Conservation (phyloP, 2,888 invertebrate genomes). For the Pristionchus exspectatus region DNA sequence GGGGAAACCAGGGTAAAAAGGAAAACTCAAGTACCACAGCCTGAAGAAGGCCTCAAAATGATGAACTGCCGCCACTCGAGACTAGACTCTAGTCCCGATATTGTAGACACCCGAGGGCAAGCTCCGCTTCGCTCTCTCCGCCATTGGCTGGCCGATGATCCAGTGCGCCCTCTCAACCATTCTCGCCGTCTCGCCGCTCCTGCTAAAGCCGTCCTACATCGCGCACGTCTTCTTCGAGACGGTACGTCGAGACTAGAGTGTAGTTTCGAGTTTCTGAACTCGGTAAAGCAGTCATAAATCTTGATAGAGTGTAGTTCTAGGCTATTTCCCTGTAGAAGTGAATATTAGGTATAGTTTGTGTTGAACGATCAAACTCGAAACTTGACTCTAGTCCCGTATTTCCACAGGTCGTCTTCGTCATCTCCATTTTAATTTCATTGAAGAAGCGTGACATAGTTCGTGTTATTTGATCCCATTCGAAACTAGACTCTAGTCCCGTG, state of each 20-base stretch:
- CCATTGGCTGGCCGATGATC: conserved; percentile 53
- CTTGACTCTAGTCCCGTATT: not conserved
- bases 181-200: conserved; percentile 51
- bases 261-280: not conserved
- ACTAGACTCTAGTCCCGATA: not conserved
- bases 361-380: not conserved
- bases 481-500: not conserved
- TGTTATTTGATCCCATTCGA: not conserved
- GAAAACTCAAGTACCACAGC: too few relatives aligned
- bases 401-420: not conserved
- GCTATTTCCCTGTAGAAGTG: too few relatives aligned
- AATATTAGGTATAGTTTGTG: too few relatives aligned
- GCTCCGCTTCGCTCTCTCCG: conserved; percentile 50
- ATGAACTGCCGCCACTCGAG: not conserved
- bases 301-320: too few relatives aligned
- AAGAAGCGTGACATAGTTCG: not conserved
- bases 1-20: too few relatives aligned
- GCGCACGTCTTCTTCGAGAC: conserved; percentile 50
- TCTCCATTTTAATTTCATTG: not conserved
- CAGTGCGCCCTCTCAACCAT: conserved; percentile 47
- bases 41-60: too few relatives aligned
- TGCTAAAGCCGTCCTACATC: conserved; percentile 47
- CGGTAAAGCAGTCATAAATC: too few relatives aligned
- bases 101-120: conserved; percentile 39
- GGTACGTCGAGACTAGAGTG: conserved; percentile 22